These are phyloP conservation scores for Trachurus trachurus DNA, from an alignment of 2,797 vertebrate species.

Conservation along the genomic window DNA sequence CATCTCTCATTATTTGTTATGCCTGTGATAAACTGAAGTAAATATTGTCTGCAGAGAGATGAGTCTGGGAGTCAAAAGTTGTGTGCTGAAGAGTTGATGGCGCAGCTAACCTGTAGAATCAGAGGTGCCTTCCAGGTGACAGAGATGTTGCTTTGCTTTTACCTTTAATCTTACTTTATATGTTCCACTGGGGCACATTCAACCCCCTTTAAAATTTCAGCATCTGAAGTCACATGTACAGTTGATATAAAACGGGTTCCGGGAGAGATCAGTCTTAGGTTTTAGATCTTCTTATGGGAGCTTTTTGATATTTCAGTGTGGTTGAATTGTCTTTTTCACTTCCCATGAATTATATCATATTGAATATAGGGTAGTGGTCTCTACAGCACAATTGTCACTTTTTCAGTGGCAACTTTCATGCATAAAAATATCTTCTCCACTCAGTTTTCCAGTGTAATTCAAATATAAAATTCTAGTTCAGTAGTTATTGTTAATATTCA, in stretches of 20 bases:
- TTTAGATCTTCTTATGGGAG: background rate
- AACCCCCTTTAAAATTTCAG: background rate
- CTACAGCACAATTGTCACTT: background rate
- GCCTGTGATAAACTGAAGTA: background rate
- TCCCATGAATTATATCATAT: slow-evolving; percentile 13
- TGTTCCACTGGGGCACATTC: background rate
- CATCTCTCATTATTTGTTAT: background rate
- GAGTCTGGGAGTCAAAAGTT: slow-evolving; percentile 12
- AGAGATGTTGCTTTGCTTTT: slow-evolving; percentile 22
- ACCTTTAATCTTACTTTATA: slow-evolving; percentile 2
- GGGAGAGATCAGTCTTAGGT: background rate
- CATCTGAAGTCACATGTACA: background rate
- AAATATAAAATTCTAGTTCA: background rate
- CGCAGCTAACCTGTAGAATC: slow-evolving; percentile 28
- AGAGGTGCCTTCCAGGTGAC: slow-evolving; percentile 12
- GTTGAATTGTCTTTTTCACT: background rate
- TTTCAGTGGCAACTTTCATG: background rate
- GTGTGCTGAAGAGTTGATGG: slow-evolving; percentile 8
- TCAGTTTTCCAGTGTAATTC: background rate
- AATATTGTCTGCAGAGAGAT: background rate
- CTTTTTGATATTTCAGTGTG: background rate
- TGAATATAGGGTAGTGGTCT: background rate
- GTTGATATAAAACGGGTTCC: background rate
- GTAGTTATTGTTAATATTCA: background rate
- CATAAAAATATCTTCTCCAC: background rate